These are phyloP conservation scores for Sycophila texana DNA, from an alignment of 2,888 invertebrate species.

Conservation along the genomic window DNA sequence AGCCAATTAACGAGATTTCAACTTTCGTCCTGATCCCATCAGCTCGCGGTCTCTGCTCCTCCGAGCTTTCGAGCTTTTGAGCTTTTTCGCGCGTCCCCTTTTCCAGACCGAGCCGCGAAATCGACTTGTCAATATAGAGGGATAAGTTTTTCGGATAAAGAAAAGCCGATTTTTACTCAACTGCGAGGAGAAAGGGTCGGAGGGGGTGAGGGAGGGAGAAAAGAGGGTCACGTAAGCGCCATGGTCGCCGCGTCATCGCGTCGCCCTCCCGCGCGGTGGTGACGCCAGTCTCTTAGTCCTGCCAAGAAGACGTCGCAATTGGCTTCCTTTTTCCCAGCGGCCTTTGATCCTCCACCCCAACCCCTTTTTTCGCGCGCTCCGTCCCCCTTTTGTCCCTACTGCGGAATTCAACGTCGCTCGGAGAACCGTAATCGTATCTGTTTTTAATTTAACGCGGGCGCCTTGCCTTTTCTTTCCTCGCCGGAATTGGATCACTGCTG, in stretches of 20 bases:
- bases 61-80: neutral
- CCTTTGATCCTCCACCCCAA: neutral
- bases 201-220: neutral
- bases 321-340: constrained; percentile 14
- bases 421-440: no score
- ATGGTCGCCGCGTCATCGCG: constrained; percentile 12
- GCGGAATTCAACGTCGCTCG: neutral
- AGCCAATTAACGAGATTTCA: constrained; percentile 7
- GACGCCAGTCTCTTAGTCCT: neutral
- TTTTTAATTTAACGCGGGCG: no score
- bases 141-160: constrained; percentile 23
- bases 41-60: neutral
- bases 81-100: neutral
- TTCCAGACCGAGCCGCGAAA: no score
- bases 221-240: constrained; percentile 14
- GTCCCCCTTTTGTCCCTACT: neutral
- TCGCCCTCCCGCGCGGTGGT: constrained; percentile 4
- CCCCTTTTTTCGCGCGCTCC: neutral
- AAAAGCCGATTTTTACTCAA: neutral
- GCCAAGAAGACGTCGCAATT: constrained; percentile 26
- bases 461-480: no score
- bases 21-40: neutral
- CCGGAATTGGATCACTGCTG: no score
- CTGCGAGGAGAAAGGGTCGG: no score
- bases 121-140: constrained; percentile 18